Evolutionary conservation across 2,797 vertebrate species (phyloP).

Genomic region (Remorina albescens): DNA sequence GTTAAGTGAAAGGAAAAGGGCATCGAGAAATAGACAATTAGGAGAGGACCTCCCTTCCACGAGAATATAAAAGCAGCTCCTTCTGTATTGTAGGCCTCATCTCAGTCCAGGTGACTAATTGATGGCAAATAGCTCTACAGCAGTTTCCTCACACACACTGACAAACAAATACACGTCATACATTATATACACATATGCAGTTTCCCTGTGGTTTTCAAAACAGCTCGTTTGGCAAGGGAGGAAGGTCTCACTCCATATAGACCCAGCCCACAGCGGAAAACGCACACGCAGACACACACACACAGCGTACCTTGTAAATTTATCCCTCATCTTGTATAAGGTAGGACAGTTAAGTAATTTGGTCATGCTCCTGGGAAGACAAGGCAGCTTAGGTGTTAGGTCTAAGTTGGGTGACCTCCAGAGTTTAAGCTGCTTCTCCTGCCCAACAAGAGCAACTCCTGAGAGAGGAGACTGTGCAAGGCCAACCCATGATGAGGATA

Average conservation of each 20-base stretch:
- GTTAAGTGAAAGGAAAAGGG: conserved; percentile 55
- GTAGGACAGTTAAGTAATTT: conserved; percentile 71
- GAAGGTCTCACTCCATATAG: conserved; percentile 83
- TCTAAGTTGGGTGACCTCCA: conserved; percentile 65
- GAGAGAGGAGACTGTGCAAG: conserved; percentile 45
- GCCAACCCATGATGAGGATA: conserved; percentile 71
- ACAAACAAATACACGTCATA: conserved; percentile 72
- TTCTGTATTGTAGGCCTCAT: conserved; percentile 72
- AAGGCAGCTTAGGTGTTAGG: conserved; percentile 61
- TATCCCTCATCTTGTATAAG: conserved; percentile 58
- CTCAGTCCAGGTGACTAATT: conserved; percentile 82
- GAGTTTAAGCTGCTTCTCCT: conserved; percentile 54
- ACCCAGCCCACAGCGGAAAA: conserved; percentile 76
- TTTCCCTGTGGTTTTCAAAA: conserved; percentile 85
- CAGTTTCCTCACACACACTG: conserved; percentile 72
- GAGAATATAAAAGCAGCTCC: conserved; percentile 67
- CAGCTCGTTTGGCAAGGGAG: conserved; percentile 84
- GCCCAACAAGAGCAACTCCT: conserved; percentile 50
- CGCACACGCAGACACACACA: conserved; percentile 59
- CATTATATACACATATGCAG: conserved; percentile 81
- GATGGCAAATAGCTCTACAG: conserved; percentile 85
- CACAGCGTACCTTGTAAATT: conserved; percentile 65
- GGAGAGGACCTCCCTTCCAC: conserved; percentile 69
- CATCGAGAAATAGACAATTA: conserved; percentile 63
- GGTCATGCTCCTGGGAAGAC: conserved; percentile 61